These are phyloP conservation scores for Temnothorax unifasciatus DNA, from an alignment of 2,888 invertebrate genomes.

Conservation along the genomic window DNA sequence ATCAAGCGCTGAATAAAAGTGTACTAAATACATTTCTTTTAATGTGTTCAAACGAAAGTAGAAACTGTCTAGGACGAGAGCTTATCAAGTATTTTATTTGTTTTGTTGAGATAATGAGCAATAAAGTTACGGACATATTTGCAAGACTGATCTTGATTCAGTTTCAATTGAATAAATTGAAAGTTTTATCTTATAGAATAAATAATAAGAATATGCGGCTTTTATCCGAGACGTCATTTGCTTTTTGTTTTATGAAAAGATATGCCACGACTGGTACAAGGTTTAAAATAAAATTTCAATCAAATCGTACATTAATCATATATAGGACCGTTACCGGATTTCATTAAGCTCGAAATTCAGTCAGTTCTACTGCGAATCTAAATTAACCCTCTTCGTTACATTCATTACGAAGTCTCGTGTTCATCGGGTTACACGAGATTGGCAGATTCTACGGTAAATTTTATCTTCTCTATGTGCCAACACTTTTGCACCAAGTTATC, in stretches of 20 bases:
- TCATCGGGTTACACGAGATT: slow-evolving; percentile 48
- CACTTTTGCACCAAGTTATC: neutral
- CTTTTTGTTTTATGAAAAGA: neutral
- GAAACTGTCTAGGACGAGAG: neutral
- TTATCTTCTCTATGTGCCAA: slow-evolving; percentile 24
- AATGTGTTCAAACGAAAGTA: neutral
- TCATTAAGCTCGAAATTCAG: slow-evolving; percentile 52
- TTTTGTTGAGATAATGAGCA: neutral
- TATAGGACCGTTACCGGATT: slow-evolving; percentile 16
- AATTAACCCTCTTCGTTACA: slow-evolving; percentile 53
- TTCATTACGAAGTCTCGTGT: slow-evolving; percentile 51
- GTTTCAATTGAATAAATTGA: neutral
- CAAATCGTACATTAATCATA: slow-evolving; percentile 19
- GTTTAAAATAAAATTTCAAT: slow-evolving; percentile 40
- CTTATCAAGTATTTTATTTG: neutral
- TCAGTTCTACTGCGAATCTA: slow-evolving; percentile 37
- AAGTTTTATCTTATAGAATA: neutral
- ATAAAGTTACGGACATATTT: neutral
- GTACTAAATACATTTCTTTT: neutral
- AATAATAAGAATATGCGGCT: neutral
- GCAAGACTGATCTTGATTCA: neutral
- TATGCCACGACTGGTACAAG: neutral
- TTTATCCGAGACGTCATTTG: neutral
- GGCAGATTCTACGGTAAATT: slow-evolving; percentile 33
- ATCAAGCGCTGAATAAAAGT: slow-evolving; percentile 25